These are phyloP conservation scores for Drosophila quasianomalipes DNA, from an alignment of 2,888 invertebrate species.

Conservation along the genomic window DNA sequence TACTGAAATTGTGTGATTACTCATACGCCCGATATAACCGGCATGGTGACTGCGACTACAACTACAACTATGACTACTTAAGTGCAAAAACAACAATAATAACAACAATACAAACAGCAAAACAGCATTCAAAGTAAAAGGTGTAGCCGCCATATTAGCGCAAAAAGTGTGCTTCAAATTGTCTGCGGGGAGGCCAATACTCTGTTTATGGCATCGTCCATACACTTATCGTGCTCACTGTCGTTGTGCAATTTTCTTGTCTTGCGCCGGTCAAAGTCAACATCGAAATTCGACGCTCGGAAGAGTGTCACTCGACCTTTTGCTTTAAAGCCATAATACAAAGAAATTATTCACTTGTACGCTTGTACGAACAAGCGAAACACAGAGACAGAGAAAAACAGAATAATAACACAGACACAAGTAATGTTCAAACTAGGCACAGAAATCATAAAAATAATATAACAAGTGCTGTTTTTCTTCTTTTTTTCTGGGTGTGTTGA, in stretches of 20 bases:
- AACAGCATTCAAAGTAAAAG: slow-evolving; percentile 67
- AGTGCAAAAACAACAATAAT: slow-evolving; percentile 38
- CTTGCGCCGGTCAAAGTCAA: slow-evolving; percentile 75
- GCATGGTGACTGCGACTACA: slow-evolving; percentile 54
- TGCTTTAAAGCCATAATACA: slow-evolving; percentile 42
- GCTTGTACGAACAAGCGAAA: slow-evolving; percentile 5
- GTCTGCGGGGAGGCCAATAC: slow-evolving; percentile 77
- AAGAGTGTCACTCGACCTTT: slow-evolving; percentile 79
- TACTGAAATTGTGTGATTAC: slow-evolving; percentile 80
- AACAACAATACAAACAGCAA: background rate
- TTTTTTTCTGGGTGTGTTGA: slow-evolving; percentile 69
- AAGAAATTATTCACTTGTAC: slow-evolving; percentile 70
- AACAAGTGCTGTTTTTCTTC: slow-evolving; percentile 18
- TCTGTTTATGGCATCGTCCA: slow-evolving; percentile 68
- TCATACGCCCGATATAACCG: slow-evolving; percentile 81
- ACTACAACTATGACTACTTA: slow-evolving; percentile 44
- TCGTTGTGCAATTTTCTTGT: slow-evolving; percentile 63
- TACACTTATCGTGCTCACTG: slow-evolving; percentile 31
- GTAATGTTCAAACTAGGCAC: slow-evolving; percentile 41
- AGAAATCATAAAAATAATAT: slow-evolving; percentile 21
- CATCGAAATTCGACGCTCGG: slow-evolving; percentile 58
- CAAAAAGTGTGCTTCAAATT: slow-evolving; percentile 79
- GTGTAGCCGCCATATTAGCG: slow-evolving; percentile 75
- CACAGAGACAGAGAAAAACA: slow-evolving; percentile 7
- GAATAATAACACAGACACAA: background rate